Base-by-base conservation (phyloP, 2,888 invertebrate genomes). In the Cosmopolites sordidus region DNA sequence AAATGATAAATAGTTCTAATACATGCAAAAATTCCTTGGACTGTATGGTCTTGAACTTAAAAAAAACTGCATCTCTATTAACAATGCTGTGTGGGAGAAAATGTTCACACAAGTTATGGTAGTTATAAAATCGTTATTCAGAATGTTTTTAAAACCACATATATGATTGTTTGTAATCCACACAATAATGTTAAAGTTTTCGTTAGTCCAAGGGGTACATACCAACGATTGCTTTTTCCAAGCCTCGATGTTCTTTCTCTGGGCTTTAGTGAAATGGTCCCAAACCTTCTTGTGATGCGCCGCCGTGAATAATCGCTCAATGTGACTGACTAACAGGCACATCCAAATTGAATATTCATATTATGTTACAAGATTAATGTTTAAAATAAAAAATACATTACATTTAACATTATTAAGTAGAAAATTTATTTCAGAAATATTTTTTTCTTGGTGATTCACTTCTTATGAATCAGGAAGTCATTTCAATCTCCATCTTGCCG, bases 221-320 rank as follows among this genome's bases (percentile, higher is more conserved):
- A 95, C 96, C 92, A 88, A 86, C 58, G 92, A 89, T 81, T 93
- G 92, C 82, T 92, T 95, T 80, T 90, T 92, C 97, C 96, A 96
- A 74, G 89, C 85, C 79, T 95, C 94, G 78, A 97, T 92, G 83
- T 95, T 95, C 87, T 96, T 96, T 81, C 96, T 83, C 79, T 96
- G 96, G 68, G 95, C 92, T 83, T 96, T 96, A 79, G 94, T 94
- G 87, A 97, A 96, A 86, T 96, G 96, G 86, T 96, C 96, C 96
- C 96, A 96, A 78, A 92, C 93, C 79, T 94, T 94, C 86, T 96
- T 95, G 82, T 94, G 94, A 78, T 88, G 89, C 75, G 95, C 92
- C 72, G 92, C 89, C 77, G 83, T 81, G 84, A 96, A 95, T 80
- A 96, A 92, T 83, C 91, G 89, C 87, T 93, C 95, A 83, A 96